These are phyloP conservation scores for Cephus runcator DNA, from an alignment of 2,888 invertebrate genomes.

Conservation along the genomic window DNA sequence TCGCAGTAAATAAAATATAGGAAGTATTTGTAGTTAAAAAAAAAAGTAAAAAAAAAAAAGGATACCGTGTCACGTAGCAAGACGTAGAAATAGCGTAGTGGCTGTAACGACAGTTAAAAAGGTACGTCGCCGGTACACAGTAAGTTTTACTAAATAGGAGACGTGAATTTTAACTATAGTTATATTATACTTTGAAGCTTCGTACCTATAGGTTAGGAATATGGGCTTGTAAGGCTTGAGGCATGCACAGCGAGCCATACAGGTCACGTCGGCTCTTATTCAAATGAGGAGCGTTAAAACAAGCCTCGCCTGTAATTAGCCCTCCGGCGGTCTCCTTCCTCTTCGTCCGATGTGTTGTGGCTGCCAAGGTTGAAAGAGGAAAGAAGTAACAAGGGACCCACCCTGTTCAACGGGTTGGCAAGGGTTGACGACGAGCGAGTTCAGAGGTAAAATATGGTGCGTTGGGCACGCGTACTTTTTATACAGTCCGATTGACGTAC, in stretches of 20 bases:
- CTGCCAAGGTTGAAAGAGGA: background rate
- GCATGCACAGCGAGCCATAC: background rate
- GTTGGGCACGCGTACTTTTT: background rate
- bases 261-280: slow-evolving; percentile 22
- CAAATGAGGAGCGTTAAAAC: slow-evolving; percentile 23
- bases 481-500: background rate
- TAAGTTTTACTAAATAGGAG: background rate
- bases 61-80: background rate
- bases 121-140: background rate
- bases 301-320: slow-evolving; percentile 22
- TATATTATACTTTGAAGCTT: background rate
- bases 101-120: background rate
- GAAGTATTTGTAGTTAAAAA: background rate
- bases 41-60: background rate
- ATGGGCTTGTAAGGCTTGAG: background rate
- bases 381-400: background rate
- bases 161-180: background rate
- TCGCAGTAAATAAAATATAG: background rate
- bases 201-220: background rate
- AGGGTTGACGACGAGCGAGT: background rate
- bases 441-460: background rate
- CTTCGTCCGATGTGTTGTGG: background rate
- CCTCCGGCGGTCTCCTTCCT: slow-evolving; percentile 11
- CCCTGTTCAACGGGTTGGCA: background rate
- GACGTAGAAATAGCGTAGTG: background rate